Evolutionary conservation across 2,113 vertebrate species (phyloP), one percentile per base, ranked within the genome.

Genomic region (Rissa tridactyla): DNA sequence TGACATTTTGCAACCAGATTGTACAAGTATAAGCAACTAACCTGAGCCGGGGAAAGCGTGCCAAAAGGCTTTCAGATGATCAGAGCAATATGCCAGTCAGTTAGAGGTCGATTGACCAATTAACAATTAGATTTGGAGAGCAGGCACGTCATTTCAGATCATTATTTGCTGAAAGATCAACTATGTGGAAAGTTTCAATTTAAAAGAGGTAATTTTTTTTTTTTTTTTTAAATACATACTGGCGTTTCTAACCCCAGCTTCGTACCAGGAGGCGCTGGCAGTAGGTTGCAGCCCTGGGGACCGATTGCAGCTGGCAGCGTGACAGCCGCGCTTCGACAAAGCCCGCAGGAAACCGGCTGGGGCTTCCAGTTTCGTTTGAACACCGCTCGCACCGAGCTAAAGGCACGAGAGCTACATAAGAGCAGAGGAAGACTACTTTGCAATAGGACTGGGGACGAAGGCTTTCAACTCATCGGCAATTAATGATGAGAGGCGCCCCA

Each of bases 61-160:
- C 95, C 95, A 94, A 71, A 68, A 95, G 84, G 94, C 87, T 82
- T 81, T 90, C 94, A 88, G 93, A 86, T 90, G 87, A 93, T 91
- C 79, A 54, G 85, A 95, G 92, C 96, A 97, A 94, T 91, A 85
- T 94, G 95, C 79, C 87, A 95, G 89, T 88, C 84, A 55, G 81
- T 79, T 92, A 92, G 96, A 95, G 95, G 94, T 90, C 89, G 91
- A 94, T 84, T 95, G 92, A 94, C 93, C 96, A 94, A 96, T 95
- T 93, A 96, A 69, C 94, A 55, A 90, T 94, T 77, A 91, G 86
- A 77, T 80, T 38, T 82, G 92, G 92, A 95, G 71, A 77, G 75
- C 58, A 2, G 94, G 71, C 58, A 23, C 4, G 55, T 92, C 84
- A 88, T 92, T 90, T 92, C 51, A 29, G 58, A 88, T 69, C 75